These are phyloP conservation scores for Cynoglossus semilaevis DNA, from an alignment of 2,113 vertebrate species.

Conservation along the genomic window DNA sequence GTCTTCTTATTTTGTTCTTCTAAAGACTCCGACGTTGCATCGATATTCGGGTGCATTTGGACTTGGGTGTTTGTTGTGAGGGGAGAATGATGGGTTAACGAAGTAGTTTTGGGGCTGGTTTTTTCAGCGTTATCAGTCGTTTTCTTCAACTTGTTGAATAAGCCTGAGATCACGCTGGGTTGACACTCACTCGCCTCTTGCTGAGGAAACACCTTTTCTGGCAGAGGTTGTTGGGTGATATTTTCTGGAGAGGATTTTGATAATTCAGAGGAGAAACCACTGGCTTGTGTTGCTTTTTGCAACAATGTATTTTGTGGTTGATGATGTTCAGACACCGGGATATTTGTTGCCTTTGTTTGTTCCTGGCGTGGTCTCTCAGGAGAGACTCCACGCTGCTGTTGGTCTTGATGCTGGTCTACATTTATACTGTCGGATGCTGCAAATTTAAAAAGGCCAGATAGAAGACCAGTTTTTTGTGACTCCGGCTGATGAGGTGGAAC, in stretches of 20 bases:
- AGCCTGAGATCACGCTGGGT: constrained; percentile 70
- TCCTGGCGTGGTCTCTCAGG: constrained; percentile 40
- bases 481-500: constrained; percentile 48
- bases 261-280: constrained; percentile 56
- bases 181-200: constrained; percentile 41
- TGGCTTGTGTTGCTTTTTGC: constrained; percentile 43
- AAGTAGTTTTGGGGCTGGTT: constrained; percentile 24
- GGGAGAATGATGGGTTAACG: constrained; percentile 12
- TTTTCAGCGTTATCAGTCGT: constrained; percentile 65
- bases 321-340: constrained; percentile 14
- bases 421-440: constrained; percentile 65
- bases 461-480: constrained; percentile 61
- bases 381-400: constrained; percentile 29
- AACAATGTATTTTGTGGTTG: constrained; percentile 28
- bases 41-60: constrained; percentile 24
- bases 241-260: constrained; percentile 77
- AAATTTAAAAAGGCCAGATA: constrained; percentile 74
- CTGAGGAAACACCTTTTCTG: constrained; percentile 18
- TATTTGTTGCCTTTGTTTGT: constrained; percentile 23
- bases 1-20: constrained; percentile 42
- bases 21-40: constrained; percentile 24
- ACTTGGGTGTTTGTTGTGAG: constrained; percentile 13
- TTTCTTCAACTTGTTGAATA: constrained; percentile 71
- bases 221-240: constrained; percentile 37
- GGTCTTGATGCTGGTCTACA: constrained; percentile 21